Conservation (phyloP, 2,888 invertebrate genomes). For the Philhelius pedissequus region DNA sequence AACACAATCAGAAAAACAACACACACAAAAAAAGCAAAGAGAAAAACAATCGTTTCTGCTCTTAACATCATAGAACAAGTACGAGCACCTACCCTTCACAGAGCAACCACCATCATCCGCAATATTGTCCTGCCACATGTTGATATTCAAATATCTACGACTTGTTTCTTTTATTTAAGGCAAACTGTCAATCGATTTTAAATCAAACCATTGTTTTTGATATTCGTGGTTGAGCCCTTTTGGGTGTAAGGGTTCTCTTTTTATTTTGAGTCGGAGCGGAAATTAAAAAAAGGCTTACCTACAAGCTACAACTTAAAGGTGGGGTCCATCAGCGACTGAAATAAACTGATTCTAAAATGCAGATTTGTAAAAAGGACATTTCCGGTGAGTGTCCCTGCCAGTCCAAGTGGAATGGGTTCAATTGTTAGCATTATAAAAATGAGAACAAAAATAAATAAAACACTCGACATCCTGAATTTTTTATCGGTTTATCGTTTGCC, state of each 20-base stretch:
- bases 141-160: conserved; percentile 58
- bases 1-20: not conserved
- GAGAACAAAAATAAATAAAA: not conserved
- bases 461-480: conserved; percentile 47
- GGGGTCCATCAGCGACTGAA: conserved; percentile 40
- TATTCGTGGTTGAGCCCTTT: conserved; percentile 58
- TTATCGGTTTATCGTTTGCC: conserved; percentile 43
- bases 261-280: conserved; percentile 62
- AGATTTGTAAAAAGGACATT: conserved; percentile 68
- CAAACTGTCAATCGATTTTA: conserved; percentile 67
- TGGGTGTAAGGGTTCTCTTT: not conserved
- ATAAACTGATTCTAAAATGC: conserved; percentile 64
- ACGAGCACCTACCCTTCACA: not conserved
- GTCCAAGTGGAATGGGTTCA: conserved; percentile 5
- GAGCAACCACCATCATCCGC: not conserved
- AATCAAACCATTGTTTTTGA: conserved; percentile 63
- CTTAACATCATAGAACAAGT: conserved; percentile 17
- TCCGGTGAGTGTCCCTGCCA: conserved; percentile 65
- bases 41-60: conserved; percentile 28
- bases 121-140: conserved; percentile 67
- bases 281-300: conserved; percentile 65
- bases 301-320: conserved; percentile 19
- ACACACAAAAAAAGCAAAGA: conserved; percentile 1
- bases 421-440: conserved; percentile 9
- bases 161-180: conserved; percentile 64